phyloP scores from a whole-genome alignment of 1,140 invertebrate species.

The Drosophila burlai region DNA sequence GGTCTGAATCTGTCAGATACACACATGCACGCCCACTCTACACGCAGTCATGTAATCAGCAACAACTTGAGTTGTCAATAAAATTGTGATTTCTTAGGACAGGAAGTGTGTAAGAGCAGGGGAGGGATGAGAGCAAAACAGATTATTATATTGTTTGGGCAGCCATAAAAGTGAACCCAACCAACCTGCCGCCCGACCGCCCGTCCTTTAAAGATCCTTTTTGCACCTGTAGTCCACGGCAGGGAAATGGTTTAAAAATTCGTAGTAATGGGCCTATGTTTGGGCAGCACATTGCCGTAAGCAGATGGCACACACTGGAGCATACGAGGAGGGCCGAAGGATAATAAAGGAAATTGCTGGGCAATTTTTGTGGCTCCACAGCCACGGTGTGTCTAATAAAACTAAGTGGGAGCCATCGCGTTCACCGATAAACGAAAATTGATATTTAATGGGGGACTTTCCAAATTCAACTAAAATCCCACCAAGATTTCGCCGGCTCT shows the following conservation, averaged over 20 bases:
- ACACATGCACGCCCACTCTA: slow-evolving; percentile 45
- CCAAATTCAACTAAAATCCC: slow-evolving; percentile 31
- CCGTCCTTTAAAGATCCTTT: slow-evolving; percentile 57
- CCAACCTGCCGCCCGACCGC: background rate
- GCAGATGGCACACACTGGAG: slow-evolving; percentile 44
- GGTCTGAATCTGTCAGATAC: slow-evolving; percentile 56
- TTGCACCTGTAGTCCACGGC: slow-evolving; percentile 65
- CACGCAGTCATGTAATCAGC: slow-evolving; percentile 72
- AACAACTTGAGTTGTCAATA: slow-evolving; percentile 84
- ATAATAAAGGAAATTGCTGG: slow-evolving; percentile 83
- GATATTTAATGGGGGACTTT: slow-evolving; percentile 73
- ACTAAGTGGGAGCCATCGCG: slow-evolving; percentile 70
- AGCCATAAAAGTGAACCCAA: slow-evolving; percentile 56
- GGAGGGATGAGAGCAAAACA: slow-evolving; percentile 42
- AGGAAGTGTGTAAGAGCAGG: slow-evolving; percentile 18
- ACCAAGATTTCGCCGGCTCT: slow-evolving; percentile 1
- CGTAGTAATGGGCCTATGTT: slow-evolving; percentile 75
- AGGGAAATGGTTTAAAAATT: slow-evolving; percentile 65
- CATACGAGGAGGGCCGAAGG: slow-evolving; percentile 16
- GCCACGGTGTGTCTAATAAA: slow-evolving; percentile 71
- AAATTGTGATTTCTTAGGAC: slow-evolving; percentile 82
- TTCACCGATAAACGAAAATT: slow-evolving; percentile 74
- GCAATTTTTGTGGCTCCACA: slow-evolving; percentile 62
- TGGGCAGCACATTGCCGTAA: slow-evolving; percentile 64
- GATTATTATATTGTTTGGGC: slow-evolving; percentile 73